Percentiles rank a stretch among this genome's conserved stretches.
Conservation (phyloP, 2,113 vertebrate species). For the Anolis carolinensis region DNA sequence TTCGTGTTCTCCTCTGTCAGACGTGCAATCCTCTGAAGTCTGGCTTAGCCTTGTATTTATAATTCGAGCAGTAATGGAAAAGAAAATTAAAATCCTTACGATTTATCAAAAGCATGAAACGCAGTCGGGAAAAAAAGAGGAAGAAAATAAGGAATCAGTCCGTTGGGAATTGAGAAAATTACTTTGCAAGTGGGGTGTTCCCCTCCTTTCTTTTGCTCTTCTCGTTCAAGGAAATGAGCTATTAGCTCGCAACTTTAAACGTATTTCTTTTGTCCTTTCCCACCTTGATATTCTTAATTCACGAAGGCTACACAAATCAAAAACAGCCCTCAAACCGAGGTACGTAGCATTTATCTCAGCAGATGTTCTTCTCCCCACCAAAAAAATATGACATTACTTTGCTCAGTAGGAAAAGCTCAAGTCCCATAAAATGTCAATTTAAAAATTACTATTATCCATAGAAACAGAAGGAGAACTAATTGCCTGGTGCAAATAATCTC, state of each 20-base stretch:
- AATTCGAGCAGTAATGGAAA: slow-evolving; percentile 35
- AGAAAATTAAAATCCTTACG: slow-evolving; percentile 27
- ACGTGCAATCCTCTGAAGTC: slow-evolving; percentile 8
- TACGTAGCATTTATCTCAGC: slow-evolving; percentile 2
- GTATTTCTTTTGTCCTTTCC: slow-evolving; percentile 6
- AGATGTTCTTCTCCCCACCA: background rate
- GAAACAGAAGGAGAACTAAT: slow-evolving; percentile 21
- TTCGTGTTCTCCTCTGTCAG: background rate
- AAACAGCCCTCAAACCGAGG: background rate
- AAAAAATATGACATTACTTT: background rate
- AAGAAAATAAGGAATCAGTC: background rate
- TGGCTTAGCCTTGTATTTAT: slow-evolving; percentile 19
- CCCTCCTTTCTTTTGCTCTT: background rate
- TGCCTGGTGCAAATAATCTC: slow-evolving; percentile 15
- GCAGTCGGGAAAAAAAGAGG: background rate
- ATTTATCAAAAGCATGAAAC: slow-evolving; percentile 31
- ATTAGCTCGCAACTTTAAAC: slow-evolving; percentile 28
- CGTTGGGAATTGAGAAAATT: slow-evolving; percentile 22
- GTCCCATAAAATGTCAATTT: slow-evolving; percentile 25
- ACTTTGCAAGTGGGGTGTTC: background rate
- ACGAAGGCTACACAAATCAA: background rate
- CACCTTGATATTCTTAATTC: slow-evolving; percentile 28
- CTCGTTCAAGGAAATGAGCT: slow-evolving; percentile 9
- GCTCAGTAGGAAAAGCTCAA: background rate
- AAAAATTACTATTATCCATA: slow-evolving; percentile 20